Evolutionary conservation across 2,888 invertebrate genomes (phyloP).

Genomic region (Drosophila nr. perissopoda): DNA sequence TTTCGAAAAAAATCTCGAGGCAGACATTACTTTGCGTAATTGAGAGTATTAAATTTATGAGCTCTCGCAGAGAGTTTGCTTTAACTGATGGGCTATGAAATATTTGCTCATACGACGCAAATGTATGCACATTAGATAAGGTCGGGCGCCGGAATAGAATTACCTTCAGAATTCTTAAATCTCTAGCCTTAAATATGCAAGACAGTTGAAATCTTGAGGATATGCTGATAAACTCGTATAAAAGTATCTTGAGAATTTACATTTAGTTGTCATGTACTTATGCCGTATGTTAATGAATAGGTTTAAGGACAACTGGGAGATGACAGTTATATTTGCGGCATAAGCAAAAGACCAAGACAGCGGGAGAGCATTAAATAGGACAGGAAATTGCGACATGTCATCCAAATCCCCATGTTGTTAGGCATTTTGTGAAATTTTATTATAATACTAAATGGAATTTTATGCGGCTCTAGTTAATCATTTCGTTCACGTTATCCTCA

Average conservation of each 20-base stretch:
- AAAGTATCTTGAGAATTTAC: slow-evolving; percentile 16
- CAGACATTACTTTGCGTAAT: slow-evolving; percentile 66
- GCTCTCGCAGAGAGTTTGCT: slow-evolving; percentile 38
- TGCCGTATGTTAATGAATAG: slow-evolving; percentile 42
- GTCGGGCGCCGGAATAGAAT: slow-evolving; percentile 8
- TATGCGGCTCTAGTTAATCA: slow-evolving; percentile 26
- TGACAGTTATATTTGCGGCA: slow-evolving; percentile 38
- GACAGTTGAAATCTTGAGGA: slow-evolving; percentile 18
- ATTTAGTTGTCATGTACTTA: slow-evolving; percentile 36
- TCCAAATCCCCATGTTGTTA: slow-evolving; percentile 19
- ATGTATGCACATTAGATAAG: slow-evolving; percentile 48
- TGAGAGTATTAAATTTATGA: slow-evolving; percentile 67
- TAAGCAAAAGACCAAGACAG: not conserved
- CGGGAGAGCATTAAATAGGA: not conserved
- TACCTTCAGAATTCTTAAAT: slow-evolving; percentile 13
- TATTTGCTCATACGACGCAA: slow-evolving; percentile 31
- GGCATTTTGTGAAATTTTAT: slow-evolving; percentile 34
- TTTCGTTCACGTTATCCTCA: slow-evolving; percentile 33
- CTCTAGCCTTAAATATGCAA: slow-evolving; percentile 10
- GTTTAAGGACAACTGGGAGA: slow-evolving; percentile 41
- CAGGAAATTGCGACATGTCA: slow-evolving; percentile 39
- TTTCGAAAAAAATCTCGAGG: slow-evolving; percentile 37
- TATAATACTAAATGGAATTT: slow-evolving; percentile 29
- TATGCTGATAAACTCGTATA: slow-evolving; percentile 20
- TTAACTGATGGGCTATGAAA: slow-evolving; percentile 55